Evolutionary conservation across 2,113 vertebrate genomes (phyloP), one percentile per base, ranked within the genome.

Genomic region (Eira barbara): DNA sequence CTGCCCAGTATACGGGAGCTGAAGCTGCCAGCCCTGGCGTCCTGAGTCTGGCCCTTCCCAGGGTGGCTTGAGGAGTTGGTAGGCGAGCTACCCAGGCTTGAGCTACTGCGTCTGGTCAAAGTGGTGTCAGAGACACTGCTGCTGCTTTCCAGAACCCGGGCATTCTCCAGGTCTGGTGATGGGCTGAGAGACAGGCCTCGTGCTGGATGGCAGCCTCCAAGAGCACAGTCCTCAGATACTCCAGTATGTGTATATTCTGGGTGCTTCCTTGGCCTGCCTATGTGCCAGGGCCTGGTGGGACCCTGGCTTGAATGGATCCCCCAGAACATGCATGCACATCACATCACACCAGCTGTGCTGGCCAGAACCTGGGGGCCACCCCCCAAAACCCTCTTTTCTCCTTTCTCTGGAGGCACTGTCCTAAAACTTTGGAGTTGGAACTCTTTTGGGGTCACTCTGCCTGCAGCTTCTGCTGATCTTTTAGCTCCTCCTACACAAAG

Each of bases 331-430:
- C 4, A 12, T 42, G 34, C 10, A 63, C 5, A 20, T 29, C 10
- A 0, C 1, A 29, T 1, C 1, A 9, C 1, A 1, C 12, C 63
- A 81, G 55, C 3, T 39, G 36, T 95, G 96, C 82, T 76, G 4
- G 23, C 2, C 47, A 25, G 57, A 97, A 91, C 39, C 13, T 15
- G 49, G 39, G 36, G 9, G 1, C 47, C 13, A 0, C 49, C 49
- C 18, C 55, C 21, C 52, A 84, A 23, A 18, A 13, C 39, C 67
- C 12, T 14, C 36, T 85, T 81, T 94, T 52, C 88, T 65, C 93
- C 36, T 96, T 96, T 88, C 91, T 97, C 65, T 42, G 47, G 87
- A 89, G 57, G 18, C 93, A 91, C 88, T 97, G 96, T 3, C 76
- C 80, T 5, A 21, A 91, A 52, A 85, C 74, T 23, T 84, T 71